These are phyloP conservation scores for Apostichopus parvimensis DNA, from an alignment of 35 echinoderm and acorn worm genomes.

Conservation along the genomic window DNA sequence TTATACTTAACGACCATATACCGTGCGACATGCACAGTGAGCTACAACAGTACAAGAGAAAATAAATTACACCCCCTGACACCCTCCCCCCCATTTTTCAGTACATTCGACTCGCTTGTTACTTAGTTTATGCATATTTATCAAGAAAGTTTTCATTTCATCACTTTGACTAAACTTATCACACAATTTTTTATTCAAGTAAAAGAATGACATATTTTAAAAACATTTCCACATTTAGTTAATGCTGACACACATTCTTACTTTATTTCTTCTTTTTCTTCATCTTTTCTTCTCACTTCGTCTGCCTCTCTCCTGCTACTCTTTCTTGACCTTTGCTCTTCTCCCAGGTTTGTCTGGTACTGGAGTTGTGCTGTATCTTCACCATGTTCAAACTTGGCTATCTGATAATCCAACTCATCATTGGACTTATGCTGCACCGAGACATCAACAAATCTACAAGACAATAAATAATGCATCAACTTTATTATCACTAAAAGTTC, in stretches of 20 bases:
- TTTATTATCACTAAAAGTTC: background rate
- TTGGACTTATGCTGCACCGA: background rate
- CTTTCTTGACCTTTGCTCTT: background rate
- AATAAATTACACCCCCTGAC: too few relatives aligned
- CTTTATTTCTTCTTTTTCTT: background rate
- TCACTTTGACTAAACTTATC: background rate
- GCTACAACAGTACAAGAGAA: too few relatives aligned
- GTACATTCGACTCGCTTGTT: too few relatives aligned
- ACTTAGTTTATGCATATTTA: too few relatives aligned
- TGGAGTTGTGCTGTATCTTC: constrained; percentile 28
- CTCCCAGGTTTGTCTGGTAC: background rate
- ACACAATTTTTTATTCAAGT: background rate
- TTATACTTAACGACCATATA: too few relatives aligned
- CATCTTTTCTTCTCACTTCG: background rate
- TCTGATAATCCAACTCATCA: constrained; percentile 19
- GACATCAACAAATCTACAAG: background rate
- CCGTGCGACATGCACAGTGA: too few relatives aligned
- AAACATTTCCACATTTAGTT: background rate
- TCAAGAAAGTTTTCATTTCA: background rate
- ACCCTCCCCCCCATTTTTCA: background rate
- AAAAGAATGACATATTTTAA: background rate
- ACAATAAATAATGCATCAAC: background rate
- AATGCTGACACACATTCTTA: background rate
- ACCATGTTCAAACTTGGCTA: constrained; percentile 26
- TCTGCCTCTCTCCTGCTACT: background rate